Evolutionary conservation across 2,797 vertebrate species (phyloP), one percentile per base, ranked within the genome.

Genomic region (Sebastes vulpes): DNA sequence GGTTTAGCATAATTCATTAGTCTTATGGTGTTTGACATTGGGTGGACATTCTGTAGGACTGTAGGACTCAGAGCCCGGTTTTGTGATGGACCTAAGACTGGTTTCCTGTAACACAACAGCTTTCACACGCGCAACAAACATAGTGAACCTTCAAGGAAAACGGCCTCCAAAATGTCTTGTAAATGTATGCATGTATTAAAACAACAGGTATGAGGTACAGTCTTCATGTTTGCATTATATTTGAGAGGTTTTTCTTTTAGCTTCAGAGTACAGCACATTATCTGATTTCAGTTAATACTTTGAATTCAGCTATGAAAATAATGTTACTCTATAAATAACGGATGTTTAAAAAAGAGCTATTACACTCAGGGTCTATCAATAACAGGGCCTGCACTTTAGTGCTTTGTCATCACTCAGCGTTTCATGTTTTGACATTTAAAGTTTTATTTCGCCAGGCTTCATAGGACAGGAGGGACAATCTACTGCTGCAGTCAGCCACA

Each of bases 371-470:
- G 21, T 65, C 9, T 23, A 75, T 79, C 63, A 61, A 26, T 66
- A 72, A 52, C 12, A 2, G 3, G 0, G 10, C n/a, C 14, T 61
- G 42, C 52, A 50, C 32, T 66, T 26, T 14, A 25, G 25, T 73
- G 46, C 10, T 76, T 42, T 56, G 2, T 46, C 60, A 72, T 48
- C 25, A 31, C 9, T 67, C 63, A 4, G 69, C 29, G 32, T 73
- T 42, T 88, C 58, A 73, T 66, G 50, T 57, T 72, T 75, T 83
- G 78, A 82, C 78, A 81, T 88, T 78, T 82, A 66, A 78, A 61
- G 69, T 80, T 85, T 68, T 56, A 58, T 42, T 69, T 71, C 52
- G 46, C 67, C 72, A 65, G 67, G 68, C 64, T 81, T 76, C 69
- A 76, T 16, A 42, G 71, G 67, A 53, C 71, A 72, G 53, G 63